A percentile compares a stretch with the other conserved stretches of the same genome.
These are phyloP conservation scores for Aeoliscus strigatus DNA, from an alignment of 2,797 vertebrate genomes.

Conservation along the genomic window DNA sequence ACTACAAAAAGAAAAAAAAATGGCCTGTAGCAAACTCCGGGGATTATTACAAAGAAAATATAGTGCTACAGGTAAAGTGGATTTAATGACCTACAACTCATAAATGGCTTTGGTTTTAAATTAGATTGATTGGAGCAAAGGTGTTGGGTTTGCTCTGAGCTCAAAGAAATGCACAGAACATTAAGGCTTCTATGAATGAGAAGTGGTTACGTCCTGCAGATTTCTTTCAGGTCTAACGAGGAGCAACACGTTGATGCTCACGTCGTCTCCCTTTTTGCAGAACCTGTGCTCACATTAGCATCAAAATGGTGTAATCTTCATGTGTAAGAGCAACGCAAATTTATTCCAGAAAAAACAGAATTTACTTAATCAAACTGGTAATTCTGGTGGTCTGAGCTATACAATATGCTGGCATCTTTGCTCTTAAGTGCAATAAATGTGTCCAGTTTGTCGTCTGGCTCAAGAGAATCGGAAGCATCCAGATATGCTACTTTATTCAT, in stretches of 20 bases:
- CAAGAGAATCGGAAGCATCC: conserved; percentile 46
- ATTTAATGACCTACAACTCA: conserved; percentile 38
- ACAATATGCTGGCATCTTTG: conserved; percentile 13
- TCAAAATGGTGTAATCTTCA: conserved; percentile 5
- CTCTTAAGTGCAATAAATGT: conserved; percentile 1
- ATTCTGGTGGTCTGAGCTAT: conserved; percentile 17
- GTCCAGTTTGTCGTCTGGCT: conserved; percentile 16
- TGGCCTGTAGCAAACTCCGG: conserved; percentile 38
- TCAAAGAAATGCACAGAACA: conserved; percentile 35
- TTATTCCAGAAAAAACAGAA: too few species aligned
- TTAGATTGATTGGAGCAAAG: conserved; percentile 36
- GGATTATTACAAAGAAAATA: conserved; percentile 28
- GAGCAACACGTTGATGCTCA: too few species aligned
- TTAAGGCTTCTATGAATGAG: conserved; percentile 57
- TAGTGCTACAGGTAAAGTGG: conserved; percentile 64
- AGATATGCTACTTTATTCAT: conserved; percentile 55
- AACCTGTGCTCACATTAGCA: conserved; percentile 47
- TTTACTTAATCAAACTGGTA: too few species aligned
- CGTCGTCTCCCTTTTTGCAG: conserved; percentile 11
- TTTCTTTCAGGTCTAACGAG: conserved; percentile 23
- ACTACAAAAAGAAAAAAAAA: conserved; percentile 23
- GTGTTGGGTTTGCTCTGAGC: conserved; percentile 36
- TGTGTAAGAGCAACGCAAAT: too few species aligned
- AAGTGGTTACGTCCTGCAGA: conserved; percentile 40
- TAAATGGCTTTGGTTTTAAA: conserved; percentile 65